A percentile compares a stretch with the other conserved stretches of the same genome.
phyloP scores from a whole-genome alignment of 2,888 invertebrate species.

The Pandemis corylana region DNA sequence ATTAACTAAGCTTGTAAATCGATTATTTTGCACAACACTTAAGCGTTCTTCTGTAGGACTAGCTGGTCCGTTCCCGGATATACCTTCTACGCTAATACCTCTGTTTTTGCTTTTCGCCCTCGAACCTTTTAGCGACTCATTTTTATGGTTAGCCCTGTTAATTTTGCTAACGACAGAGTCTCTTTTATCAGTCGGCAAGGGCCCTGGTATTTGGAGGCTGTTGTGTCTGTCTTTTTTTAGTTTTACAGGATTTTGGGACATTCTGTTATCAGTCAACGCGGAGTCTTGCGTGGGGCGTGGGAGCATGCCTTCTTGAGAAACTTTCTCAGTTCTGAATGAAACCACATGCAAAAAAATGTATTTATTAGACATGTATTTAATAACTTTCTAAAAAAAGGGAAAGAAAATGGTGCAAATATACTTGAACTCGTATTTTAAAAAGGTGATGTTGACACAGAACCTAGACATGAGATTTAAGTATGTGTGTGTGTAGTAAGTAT shows the following conservation, averaged over 20 bases:
- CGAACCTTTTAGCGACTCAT: not conserved
- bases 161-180: not conserved
- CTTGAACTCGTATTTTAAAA: no score
- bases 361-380: no score
- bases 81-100: not conserved
- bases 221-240: constrained; percentile 44
- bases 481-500: no score
- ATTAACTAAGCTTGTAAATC: not conserved
- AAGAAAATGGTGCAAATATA: not conserved
- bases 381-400: no score
- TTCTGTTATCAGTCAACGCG: not conserved
- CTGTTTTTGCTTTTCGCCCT: not conserved
- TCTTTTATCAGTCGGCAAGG: constrained; percentile 42
- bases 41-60: not conserved
- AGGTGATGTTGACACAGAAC: no score
- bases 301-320: not conserved
- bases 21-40: not conserved
- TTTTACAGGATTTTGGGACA: not conserved
- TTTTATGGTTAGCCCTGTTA: not conserved
- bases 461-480: not conserved
- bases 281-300: not conserved
- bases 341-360: not conserved
- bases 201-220: constrained; percentile 51
- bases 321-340: not conserved
- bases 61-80: not conserved